Evolutionary conservation across 2,888 invertebrate species (phyloP).

Genomic region (Agrochola lychnidis): DNA sequence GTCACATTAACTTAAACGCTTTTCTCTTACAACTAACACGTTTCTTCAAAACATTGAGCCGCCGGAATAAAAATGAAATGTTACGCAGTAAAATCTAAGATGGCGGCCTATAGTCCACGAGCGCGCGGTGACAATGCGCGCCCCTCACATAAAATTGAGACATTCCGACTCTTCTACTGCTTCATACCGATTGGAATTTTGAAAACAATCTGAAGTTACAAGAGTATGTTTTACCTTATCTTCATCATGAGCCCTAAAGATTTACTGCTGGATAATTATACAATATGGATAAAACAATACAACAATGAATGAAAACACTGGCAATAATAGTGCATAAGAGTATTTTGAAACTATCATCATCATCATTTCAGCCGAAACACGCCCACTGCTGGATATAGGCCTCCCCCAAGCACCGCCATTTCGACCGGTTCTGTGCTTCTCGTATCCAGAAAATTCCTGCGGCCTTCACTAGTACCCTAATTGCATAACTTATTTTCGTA

Average conservation of each 20-base stretch:
- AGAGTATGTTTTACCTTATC: slow-evolving; percentile 29
- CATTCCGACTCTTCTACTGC: slow-evolving; percentile 47
- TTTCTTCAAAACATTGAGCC: slow-evolving; percentile 67
- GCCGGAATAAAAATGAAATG: slow-evolving; percentile 84
- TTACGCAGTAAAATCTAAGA: slow-evolving; percentile 82
- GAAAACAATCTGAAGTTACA: slow-evolving; percentile 35
- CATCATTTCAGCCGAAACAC: no score
- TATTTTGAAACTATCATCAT: not conserved
- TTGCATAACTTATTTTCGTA: no score
- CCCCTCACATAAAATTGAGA: slow-evolving; percentile 58
- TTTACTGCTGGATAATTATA: not conserved
- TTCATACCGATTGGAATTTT: slow-evolving; percentile 35
- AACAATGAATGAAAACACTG: not conserved
- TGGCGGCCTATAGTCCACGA: slow-evolving; percentile 72
- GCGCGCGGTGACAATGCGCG: slow-evolving; percentile 64
- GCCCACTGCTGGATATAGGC: no score
- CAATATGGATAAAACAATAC: not conserved
- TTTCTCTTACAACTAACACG: slow-evolving; percentile 31
- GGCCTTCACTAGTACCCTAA: no score
- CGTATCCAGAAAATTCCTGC: no score
- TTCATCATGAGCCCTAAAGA: slow-evolving; percentile 3
- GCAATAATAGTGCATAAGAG: not conserved
- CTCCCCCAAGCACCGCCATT: no score
- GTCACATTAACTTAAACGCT: slow-evolving; percentile 25
- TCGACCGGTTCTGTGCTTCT: no score